These are phyloP conservation scores for Phocides pigmalion DNA, from an alignment of 1,140 invertebrate genomes.

Conservation along the genomic window DNA sequence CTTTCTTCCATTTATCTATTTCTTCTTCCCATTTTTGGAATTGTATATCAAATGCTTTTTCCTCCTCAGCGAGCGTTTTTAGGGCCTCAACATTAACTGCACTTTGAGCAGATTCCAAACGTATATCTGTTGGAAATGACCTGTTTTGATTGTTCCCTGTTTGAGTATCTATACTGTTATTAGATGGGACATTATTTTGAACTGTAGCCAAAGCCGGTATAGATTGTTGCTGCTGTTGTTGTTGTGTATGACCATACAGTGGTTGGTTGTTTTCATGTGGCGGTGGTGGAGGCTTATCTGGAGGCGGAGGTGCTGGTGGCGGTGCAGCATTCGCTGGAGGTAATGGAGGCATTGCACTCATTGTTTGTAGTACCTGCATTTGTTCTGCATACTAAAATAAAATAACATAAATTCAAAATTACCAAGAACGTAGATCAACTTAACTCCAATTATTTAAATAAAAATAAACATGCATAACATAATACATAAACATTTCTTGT, in stretches of 20 bases:
- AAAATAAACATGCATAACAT: too few species aligned
- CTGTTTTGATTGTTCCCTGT: conserved; percentile 60
- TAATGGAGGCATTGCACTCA: conserved; percentile 71
- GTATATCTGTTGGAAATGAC: conserved; percentile 41
- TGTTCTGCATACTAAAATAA: conserved; percentile 85
- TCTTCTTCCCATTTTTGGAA: conserved; percentile 94
- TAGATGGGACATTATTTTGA: conserved; percentile 45
- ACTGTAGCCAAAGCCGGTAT: conserved; percentile 44
- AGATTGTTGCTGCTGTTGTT: conserved; percentile 38
- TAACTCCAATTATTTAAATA: too few species aligned
- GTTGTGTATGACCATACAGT: conserved; percentile 48
- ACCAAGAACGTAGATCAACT: too few species aligned
- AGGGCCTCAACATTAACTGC: conserved; percentile 62
- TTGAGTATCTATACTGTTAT: conserved; percentile 39
- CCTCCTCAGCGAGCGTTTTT: conserved; percentile 86
- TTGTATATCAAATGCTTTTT: conserved; percentile 91
- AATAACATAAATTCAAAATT: conserved; percentile 45
- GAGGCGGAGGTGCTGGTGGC: conserved; percentile 82
- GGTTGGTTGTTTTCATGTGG: conserved; percentile 76
- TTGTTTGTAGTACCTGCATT: conserved; percentile 75
- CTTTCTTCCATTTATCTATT: conserved; percentile 92
- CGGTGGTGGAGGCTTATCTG: conserved; percentile 67
- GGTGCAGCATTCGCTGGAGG: conserved; percentile 61
- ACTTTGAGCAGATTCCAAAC: conserved; percentile 28
- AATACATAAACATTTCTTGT: too few species aligned